Base-by-base conservation (phyloP, 2,888 invertebrate species). In the Alitta virens region DNA sequence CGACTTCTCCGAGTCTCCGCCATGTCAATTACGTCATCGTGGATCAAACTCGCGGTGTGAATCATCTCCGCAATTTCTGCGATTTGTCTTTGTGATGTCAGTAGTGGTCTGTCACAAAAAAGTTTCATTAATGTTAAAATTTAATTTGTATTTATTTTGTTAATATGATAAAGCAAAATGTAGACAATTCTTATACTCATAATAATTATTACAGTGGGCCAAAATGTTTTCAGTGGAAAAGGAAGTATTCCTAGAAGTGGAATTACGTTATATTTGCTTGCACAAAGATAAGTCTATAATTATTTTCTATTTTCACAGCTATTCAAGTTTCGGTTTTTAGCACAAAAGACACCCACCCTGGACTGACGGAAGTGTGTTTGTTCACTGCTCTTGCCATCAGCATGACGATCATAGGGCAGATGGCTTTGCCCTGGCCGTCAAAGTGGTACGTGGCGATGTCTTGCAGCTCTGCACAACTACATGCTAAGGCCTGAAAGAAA, bases 41-140 rank as follows among this genome's bases (percentile, higher is more conserved):
- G 99, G 75, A 99, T 91, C 78, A 99, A 87, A 71, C 96, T 96
- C 71, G 99, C 98, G 72, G 94, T 94, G 86, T 99, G 99, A 79
- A 99, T 95, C 98, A 99, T 99, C 87, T 99, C 99, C 68, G 94
- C 89, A 81, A 97, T 93, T 89, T 96, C 92, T 73, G 97, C 95
- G 75, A 99, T 80, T 61, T 77, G 78, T 63, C 79, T 78, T 72
- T 86, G 86, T 21, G 72, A 67, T 14, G 64, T 27, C 25, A 68
- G 54, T 50, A 77, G 55, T 14, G 40, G n/a, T 40, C 77, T 77
- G 68, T n/a, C n/a, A n/a, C n/a, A n/a, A n/a, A n/a, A 67, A 63
- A 50, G 21, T 18, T 18, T n/a, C n/a, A 33, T 33, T 33, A 33
- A 33, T 33, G 5, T 33, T 33, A 12, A 5, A 33, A 5, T 12